Conservation (phyloP, 2,113 vertebrate genomes). For the Pelmatolapia mariae region DNA sequence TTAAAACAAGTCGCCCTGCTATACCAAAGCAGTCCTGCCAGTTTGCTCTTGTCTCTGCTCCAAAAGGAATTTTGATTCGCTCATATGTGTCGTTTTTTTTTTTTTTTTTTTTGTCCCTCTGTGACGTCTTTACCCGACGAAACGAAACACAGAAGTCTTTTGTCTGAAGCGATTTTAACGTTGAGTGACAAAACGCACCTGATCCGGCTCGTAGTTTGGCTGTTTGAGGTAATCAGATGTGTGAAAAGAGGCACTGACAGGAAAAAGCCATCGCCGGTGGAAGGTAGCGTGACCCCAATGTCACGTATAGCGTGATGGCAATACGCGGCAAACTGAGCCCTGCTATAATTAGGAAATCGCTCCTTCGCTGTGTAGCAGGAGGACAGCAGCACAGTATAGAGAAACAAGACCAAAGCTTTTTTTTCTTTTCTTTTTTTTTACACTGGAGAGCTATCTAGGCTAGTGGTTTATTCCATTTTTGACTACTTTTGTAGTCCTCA, state of each 20-base stretch:
- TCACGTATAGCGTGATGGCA: neutral
- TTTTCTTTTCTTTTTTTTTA: slow-evolving; percentile 17
- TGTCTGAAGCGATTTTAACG: neutral
- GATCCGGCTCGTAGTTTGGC: neutral
- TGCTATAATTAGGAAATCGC: slow-evolving; percentile 49
- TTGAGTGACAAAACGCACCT: neutral
- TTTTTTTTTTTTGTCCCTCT: neutral
- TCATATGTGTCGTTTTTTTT: neutral
- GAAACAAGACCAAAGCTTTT: slow-evolving; percentile 66
- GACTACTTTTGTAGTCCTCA: slow-evolving; percentile 61
- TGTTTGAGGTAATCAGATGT: slow-evolving; percentile 8
- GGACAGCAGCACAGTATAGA: slow-evolving; percentile 39
- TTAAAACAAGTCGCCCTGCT: slow-evolving; percentile 19
- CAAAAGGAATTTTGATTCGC: neutral
- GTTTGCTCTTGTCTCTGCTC: slow-evolving; percentile 16
- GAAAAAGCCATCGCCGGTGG: slow-evolving; percentile 32
- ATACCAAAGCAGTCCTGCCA: slow-evolving; percentile 50
- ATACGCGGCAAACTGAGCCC: slow-evolving; percentile 18
- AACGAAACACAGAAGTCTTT: neutral
- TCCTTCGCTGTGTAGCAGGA: slow-evolving; percentile 33
- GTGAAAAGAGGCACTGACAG: slow-evolving; percentile 26
- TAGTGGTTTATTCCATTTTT: slow-evolving; percentile 54
- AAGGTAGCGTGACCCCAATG: slow-evolving; percentile 10
- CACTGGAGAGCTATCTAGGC: slow-evolving; percentile 60
- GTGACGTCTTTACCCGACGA: neutral